Conservation (phyloP, 2,113 vertebrate genomes). For the Scophthalmus maximus region DNA sequence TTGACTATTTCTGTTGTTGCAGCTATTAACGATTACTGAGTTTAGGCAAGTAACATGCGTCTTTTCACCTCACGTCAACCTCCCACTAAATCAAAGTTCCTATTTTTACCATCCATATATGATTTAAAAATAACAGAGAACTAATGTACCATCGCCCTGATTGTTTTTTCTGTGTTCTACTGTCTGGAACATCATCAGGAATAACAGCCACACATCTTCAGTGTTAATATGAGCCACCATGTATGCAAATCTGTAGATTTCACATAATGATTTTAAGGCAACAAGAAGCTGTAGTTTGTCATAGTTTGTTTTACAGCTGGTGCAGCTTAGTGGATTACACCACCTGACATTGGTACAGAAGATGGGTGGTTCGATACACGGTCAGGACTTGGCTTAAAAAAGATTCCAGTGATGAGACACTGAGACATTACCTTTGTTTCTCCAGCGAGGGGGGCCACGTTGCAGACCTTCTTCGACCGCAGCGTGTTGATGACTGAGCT, state of each 20-base stretch:
- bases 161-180: no score
- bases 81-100: background rate
- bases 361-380: no score
- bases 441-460: conserved; percentile 94
- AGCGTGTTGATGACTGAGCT: conserved; percentile 97
- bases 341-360: no score
- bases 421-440: conserved; percentile 91
- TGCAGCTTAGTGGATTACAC: background rate
- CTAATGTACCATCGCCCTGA: background rate
- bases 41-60: conserved; percentile 10
- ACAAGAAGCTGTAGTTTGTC: background rate
- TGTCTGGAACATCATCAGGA: no score
- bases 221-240: background rate
- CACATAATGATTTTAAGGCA: background rate
- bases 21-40: conserved; percentile 29
- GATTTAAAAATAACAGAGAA: background rate
- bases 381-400: no score
- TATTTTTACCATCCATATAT: background rate
- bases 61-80: conserved; percentile 15
- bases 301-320: background rate
- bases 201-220: no score
- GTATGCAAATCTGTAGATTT: no score
- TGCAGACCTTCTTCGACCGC: conserved; percentile 98
- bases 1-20: conserved; percentile 34
- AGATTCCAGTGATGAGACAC: no score